phyloP scores from a whole-genome alignment of 2,113 vertebrate genomes.

The Dolichallabes microphthalmus region DNA sequence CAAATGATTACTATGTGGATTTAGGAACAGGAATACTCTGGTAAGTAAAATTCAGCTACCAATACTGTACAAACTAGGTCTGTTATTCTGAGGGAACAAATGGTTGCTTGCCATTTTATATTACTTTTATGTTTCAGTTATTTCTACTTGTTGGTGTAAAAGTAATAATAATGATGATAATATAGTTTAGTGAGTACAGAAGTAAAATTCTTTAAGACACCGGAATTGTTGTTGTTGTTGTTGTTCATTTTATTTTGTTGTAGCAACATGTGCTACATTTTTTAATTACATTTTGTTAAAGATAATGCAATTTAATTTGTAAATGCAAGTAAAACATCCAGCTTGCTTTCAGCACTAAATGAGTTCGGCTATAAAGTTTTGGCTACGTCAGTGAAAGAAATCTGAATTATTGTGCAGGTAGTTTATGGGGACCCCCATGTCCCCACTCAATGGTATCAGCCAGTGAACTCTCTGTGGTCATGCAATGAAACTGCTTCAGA shows the following conservation, averaged over 20 bases:
- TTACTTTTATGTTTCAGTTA: conserved; percentile 7
- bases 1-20: conserved; percentile 49
- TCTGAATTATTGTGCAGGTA: conserved; percentile 35
- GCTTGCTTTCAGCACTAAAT: background rate
- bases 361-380: background rate
- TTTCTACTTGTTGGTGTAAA: background rate
- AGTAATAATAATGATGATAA: background rate
- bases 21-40: conserved; percentile 49
- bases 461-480: conserved; percentile 67
- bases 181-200: background rate
- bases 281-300: conserved; percentile 19
- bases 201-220: background rate
- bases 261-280: conserved; percentile 13
- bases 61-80: conserved; percentile 16
- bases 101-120: background rate
- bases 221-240: conserved; percentile 10
- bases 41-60: conserved; percentile 62
- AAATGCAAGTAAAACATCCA: background rate
- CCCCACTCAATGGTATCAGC: conserved; percentile 61
- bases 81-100: conserved; percentile 12
- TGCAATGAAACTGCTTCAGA: conserved; percentile 61
- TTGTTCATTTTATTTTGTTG: background rate
- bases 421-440: conserved; percentile 60
- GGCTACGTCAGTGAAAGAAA: conserved; percentile 15
- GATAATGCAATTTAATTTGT: background rate